Conservation (phyloP, 2,888 invertebrate species). For the Chironomus tentans region DNA sequence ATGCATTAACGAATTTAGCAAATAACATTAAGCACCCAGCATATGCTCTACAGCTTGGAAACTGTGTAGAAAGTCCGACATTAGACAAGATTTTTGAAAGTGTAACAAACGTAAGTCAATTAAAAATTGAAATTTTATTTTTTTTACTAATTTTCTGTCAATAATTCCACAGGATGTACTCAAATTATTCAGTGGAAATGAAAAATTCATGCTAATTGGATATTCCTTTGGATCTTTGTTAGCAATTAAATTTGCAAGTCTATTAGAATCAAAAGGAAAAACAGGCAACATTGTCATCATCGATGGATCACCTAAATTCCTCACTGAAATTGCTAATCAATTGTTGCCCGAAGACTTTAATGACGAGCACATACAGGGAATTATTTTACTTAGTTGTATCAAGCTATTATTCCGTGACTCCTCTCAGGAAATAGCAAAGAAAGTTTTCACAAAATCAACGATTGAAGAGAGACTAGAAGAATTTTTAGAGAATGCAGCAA, state of each 20-base stretch:
- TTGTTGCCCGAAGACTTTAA: constrained; percentile 32
- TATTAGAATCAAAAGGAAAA: constrained; percentile 58
- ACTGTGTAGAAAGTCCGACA: constrained; percentile 33
- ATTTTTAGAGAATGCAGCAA: background rate
- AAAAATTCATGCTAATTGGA: constrained; percentile 65
- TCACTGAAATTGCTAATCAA: constrained; percentile 45
- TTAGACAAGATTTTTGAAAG: constrained; percentile 34
- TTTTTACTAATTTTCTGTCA: no score
- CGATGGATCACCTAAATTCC: constrained; percentile 70
- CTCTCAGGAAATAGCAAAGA: background rate
- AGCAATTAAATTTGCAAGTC: constrained; percentile 64
- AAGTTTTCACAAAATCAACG: background rate
- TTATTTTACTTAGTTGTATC: background rate
- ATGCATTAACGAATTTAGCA: constrained; percentile 38
- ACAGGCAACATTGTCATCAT: constrained; percentile 60
- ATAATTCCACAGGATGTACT: constrained; percentile 48
- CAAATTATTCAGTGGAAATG: constrained; percentile 46
- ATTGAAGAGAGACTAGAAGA: background rate
- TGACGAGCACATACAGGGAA: constrained; percentile 35
- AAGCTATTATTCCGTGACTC: background rate
- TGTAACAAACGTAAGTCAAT: constrained; percentile 34
- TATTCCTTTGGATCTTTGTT: constrained; percentile 82
- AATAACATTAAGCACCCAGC: constrained; percentile 33
- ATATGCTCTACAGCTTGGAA: constrained; percentile 36
- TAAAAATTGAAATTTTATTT: no score